These are phyloP conservation scores for Lagopus muta DNA, from an alignment of 2,113 vertebrate species.

Conservation along the genomic window DNA sequence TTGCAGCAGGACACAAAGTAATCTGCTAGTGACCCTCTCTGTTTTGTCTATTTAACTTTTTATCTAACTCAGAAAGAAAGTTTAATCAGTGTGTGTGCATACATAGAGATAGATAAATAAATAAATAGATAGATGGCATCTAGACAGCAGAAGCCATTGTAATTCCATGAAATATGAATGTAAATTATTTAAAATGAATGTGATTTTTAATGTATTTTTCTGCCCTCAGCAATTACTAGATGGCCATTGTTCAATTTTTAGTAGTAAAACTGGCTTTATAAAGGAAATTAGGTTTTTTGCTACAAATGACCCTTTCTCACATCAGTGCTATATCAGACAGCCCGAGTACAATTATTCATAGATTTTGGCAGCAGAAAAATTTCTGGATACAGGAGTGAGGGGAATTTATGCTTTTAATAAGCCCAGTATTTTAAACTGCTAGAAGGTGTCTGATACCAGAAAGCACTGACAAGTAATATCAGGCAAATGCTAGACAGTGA, in stretches of 20 bases:
- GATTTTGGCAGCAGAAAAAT: not conserved
- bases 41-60: not conserved
- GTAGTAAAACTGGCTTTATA: slow-evolving; percentile 20
- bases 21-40: not conserved
- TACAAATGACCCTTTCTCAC: not conserved
- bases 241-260: slow-evolving; percentile 3
- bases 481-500: not conserved
- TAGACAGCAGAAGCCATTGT: not conserved
- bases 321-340: not conserved
- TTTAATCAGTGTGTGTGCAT: not conserved
- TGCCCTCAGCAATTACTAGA: not conserved
- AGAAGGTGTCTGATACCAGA: not conserved
- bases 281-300: not conserved
- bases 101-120: no score
- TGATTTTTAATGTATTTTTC: not conserved
- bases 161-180: not conserved
- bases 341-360: not conserved
- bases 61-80: not conserved
- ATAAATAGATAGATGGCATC: not conserved
- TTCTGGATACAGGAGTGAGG: not conserved
- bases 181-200: not conserved
- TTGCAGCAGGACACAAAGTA: not conserved
- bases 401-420: not conserved
- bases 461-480: not conserved
- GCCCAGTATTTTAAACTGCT: not conserved